phyloP scores from a whole-genome alignment of 2,797 vertebrate genomes.

The Sandelia bainsii region DNA sequence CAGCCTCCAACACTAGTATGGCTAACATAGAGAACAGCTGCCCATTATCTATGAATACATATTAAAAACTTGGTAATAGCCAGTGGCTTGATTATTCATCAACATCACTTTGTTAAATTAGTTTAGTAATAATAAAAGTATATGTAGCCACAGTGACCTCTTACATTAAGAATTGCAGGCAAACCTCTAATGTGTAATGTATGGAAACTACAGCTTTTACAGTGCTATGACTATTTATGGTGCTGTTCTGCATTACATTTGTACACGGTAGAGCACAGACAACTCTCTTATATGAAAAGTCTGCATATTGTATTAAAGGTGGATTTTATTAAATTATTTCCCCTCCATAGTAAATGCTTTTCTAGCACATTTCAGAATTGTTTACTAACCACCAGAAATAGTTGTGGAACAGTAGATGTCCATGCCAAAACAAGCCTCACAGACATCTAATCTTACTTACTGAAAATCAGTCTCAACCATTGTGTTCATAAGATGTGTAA shows the following conservation, averaged over 20 bases:
- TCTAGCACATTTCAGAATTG: background rate
- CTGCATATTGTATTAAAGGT: background rate
- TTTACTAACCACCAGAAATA: background rate
- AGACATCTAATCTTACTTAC: background rate
- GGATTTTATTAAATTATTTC: background rate
- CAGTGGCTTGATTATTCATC: background rate
- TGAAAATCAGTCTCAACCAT: conserved; percentile 1
- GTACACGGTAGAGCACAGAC: background rate
- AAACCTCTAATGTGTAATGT: background rate
- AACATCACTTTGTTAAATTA: background rate
- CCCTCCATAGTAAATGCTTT: too few species aligned
- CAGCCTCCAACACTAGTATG: background rate
- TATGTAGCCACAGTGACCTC: background rate
- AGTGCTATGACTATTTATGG: background rate
- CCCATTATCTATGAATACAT: too few species aligned
- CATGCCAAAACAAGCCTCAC: background rate
- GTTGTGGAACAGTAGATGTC: background rate
- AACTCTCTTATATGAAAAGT: background rate
- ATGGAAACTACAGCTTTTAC: conserved; percentile 3
- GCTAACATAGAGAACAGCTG: background rate
- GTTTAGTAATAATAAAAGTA: background rate
- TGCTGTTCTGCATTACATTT: background rate
- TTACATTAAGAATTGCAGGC: background rate
- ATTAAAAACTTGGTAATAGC: too few species aligned
- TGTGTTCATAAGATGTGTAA: background rate